Evolutionary conservation across 2,113 vertebrate species (phyloP), one percentile per base, ranked within the genome.

Genomic region (Pelusios castaneus): DNA sequence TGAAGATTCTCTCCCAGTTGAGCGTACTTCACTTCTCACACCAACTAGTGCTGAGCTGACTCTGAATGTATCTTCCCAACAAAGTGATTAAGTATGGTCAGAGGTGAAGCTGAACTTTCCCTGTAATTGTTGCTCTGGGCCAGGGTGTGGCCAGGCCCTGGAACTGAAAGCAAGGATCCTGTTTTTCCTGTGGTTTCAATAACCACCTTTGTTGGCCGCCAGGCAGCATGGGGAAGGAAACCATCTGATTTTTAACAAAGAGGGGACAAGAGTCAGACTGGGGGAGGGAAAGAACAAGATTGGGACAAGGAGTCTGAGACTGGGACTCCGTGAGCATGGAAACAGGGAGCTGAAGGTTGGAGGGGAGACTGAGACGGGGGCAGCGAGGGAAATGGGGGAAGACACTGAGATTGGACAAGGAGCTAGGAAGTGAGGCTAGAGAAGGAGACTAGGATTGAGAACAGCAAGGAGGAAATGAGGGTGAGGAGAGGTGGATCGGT

Each of bases 401-500:
- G 67, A 96, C 79, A 34, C 27, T 81, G 78, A 43, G 63, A 84
- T 52, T 77, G 67, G 24, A 27, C 55, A 56, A 56, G 55, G 56
- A 58, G 27, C 56, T 58, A 29, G n/a, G n/a, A 14, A 38, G 31
- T 38, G 63, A n/a, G 63, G 19, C n/a, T 70, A 38, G 63, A 63
- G 31, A 63, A 63, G 31, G 56, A 88, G 31, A 19, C 31, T 70
- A 21, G 34, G 63, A 70, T 21, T 70, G 63, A 16, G 17, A 63
- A 1, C 0, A 1, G 63, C 55, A 12, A 58, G 79, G 19, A 41
- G 51, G 34, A 1, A 8, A 3, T 0, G 4, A 5, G 17, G 55
- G 25, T 88, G 82, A 55, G 82, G 34, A 41, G 58, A 63, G 27
- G 58, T 34, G 58, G 58, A 34, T 63, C 29, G 34, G 58, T 34